Conservation (phyloP, 23 tunicate species). For the Halocynthia roretzi region DNA sequence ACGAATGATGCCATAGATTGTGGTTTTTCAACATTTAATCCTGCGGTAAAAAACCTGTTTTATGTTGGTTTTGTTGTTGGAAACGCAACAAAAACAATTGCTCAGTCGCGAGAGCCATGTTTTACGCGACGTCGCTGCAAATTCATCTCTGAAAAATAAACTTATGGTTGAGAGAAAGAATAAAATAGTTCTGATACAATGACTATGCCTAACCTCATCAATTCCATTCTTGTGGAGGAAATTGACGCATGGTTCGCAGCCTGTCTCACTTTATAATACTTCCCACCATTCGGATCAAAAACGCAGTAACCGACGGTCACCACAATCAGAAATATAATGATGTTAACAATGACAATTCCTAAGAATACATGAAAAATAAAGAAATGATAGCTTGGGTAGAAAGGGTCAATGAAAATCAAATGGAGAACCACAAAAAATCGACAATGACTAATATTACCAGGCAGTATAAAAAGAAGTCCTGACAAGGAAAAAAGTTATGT, state of each 20-base stretch:
- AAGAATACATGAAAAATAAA: neutral
- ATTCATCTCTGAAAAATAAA: slow-evolving; percentile 13
- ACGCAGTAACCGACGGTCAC: slow-evolving; percentile 34
- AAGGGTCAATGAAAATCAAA: no score
- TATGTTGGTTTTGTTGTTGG: slow-evolving; percentile 11
- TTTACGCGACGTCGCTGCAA: slow-evolving; percentile 1
- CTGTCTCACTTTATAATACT: slow-evolving; percentile 34
- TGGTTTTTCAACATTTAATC: no score
- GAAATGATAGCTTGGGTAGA: no score
- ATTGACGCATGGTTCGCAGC: slow-evolving; percentile 17
- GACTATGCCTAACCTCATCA: slow-evolving; percentile 19
- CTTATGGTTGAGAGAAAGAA: neutral
- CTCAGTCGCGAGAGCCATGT: slow-evolving; percentile 20
- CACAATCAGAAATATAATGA: slow-evolving; percentile 44
- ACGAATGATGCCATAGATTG: no score
- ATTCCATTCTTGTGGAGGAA: neutral
- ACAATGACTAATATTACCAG: no score
- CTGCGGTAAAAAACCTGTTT: slow-evolving; percentile 6
- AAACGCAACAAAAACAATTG: slow-evolving; percentile 35
- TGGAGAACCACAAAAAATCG: no score
- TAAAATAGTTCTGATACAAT: neutral
- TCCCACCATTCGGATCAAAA: slow-evolving; percentile 57
- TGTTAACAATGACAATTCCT: slow-evolving; percentile 56
- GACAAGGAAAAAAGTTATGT: no score
- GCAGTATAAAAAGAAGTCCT: no score